Evolutionary conservation across 2,888 invertebrate genomes (phyloP), one percentile per base, ranked within the genome.

Genomic region (Hypena proboscidalis): DNA sequence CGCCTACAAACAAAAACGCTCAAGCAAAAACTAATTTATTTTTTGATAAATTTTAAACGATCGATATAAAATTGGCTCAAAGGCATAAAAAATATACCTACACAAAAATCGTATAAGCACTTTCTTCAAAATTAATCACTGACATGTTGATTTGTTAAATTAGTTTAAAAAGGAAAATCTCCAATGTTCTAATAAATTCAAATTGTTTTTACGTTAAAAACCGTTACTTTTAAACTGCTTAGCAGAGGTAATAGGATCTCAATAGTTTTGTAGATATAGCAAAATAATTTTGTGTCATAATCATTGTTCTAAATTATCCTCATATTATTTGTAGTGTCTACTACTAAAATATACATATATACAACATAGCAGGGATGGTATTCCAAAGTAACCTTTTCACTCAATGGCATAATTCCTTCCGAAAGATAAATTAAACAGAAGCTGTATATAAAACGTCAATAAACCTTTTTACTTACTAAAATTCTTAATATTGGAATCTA

Each of bases 21-120:
- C 62, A 63, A 62, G 10, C 6, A 38, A 22, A 11, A n/a, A 11
- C 5, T 13, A 7, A 35, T 31, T 54, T 52, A 60, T 60, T 60
- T 62, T 63, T 63, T 44, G 60, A 63, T 33, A n/a, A 48, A 6
- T 58, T 49, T 59, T 47, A 35, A 34, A 19, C n/a, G 21, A 51
- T 38, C 34, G n/a, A 1, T 20, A 29, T 26, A 7, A 15, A 37
- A 58, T 58, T 61, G 58, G 60, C 62, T 61, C 60, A 61, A 61
- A 19, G 15, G 29, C 15, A 22, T 26, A 8, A 32, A 31, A 27
- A 8, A 10, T 26, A 14, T 23, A 35, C n/a, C 11, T 33, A 11
- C 13, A 11, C n/a, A 27, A 7, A 36, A 14, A 53, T 37, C 50
- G 42, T 56, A 48, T 53, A 55, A 50, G 37, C 57, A 60, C 44